phyloP scores from a whole-genome alignment of 1,140 invertebrate species.

The Liolophura sinensis region DNA sequence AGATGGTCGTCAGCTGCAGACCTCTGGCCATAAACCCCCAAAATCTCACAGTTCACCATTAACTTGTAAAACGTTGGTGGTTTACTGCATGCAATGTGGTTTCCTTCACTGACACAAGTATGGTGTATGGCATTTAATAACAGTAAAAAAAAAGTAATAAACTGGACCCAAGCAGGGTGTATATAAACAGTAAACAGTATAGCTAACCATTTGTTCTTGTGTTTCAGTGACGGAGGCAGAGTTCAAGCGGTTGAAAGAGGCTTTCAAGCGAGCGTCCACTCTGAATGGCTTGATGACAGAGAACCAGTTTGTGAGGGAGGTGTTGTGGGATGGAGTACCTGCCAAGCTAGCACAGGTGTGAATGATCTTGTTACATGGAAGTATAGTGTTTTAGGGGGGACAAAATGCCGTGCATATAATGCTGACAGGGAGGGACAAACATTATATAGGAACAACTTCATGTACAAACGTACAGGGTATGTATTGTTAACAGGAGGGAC shows the following conservation, averaged over 20 bases:
- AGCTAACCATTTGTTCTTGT: slow-evolving; percentile 43
- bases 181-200: background rate
- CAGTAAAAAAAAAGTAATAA: background rate
- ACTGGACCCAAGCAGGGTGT: background rate
- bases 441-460: no score
- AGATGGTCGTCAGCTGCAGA: no score
- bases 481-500: no score
- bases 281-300: slow-evolving; percentile 73
- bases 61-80: no score
- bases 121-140: background rate
- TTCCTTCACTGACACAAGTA: background rate
- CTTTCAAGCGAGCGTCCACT: slow-evolving; percentile 79
- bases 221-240: slow-evolving; percentile 78
- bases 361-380: no score
- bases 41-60: background rate
- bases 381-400: no score
- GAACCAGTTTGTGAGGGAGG: slow-evolving; percentile 76
- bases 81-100: background rate
- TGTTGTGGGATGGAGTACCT: slow-evolving; percentile 82
- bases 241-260: slow-evolving; percentile 77
- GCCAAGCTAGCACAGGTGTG: slow-evolving; percentile 74
- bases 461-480: no score
- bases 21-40: no score
- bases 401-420: no score
- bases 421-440: no score